Percentiles rank a stretch among this genome's conserved stretches.
These are phyloP conservation scores for Anguilla anguilla DNA, from an alignment of 2,797 vertebrate genomes.

Conservation along the genomic window DNA sequence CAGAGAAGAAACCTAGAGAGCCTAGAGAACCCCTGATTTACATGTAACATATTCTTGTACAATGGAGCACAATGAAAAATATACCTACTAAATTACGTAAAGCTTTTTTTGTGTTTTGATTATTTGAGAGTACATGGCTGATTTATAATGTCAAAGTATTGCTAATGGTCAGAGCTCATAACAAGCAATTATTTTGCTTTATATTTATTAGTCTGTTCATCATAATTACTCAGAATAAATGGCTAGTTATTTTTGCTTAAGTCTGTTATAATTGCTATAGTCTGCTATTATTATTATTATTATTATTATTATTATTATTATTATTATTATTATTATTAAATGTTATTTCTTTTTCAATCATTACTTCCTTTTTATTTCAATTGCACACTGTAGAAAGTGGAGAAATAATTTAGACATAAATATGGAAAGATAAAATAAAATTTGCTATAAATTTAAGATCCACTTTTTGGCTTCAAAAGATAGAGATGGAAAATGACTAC, in stretches of 20 bases:
- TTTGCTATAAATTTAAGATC: not conserved
- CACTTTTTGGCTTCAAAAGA: not conserved
- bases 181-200: not conserved
- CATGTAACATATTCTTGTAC: conserved; percentile 57
- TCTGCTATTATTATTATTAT: not conserved
- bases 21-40: not conserved
- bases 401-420: not conserved
- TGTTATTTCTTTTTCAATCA: not conserved
- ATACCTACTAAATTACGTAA: not conserved
- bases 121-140: not conserved
- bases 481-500: not conserved
- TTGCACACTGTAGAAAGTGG: not conserved
- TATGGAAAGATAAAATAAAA: not conserved
- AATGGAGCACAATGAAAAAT: conserved; percentile 58
- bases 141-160: conserved; percentile 24
- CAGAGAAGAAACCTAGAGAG: conserved; percentile 48
- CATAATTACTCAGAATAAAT: not conserved
- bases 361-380: not conserved
- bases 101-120: not conserved
- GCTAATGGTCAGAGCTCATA: conserved; percentile 1
- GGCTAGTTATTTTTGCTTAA: not conserved
- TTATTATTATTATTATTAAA: too few relatives aligned
- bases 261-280: not conserved
- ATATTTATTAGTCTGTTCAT: conserved; percentile 12
- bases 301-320: too few relatives aligned